Evolutionary conservation across 2,113 vertebrate species (phyloP).

Genomic region (Smithornis capensis): DNA sequence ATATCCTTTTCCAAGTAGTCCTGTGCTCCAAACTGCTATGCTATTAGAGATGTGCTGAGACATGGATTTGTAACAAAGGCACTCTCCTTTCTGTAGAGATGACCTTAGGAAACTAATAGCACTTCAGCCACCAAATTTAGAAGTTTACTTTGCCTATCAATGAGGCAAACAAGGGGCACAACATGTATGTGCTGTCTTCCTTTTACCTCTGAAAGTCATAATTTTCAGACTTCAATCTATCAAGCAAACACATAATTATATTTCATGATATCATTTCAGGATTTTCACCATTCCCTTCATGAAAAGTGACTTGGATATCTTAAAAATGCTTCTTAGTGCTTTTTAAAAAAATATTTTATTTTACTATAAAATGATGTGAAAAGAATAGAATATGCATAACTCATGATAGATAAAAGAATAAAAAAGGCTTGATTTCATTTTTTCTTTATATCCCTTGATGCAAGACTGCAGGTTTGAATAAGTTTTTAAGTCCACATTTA

Average conservation of each 20-base stretch:
- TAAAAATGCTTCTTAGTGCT: not conserved
- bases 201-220: not conserved
- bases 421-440: not conserved
- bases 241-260: not conserved
- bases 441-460: not conserved
- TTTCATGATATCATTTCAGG: not conserved
- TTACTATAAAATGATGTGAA: not conserved
- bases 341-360: not conserved
- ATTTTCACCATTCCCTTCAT: not conserved
- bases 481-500: not conserved
- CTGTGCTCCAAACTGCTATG: not conserved
- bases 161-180: not conserved
- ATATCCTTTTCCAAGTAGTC: not conserved
- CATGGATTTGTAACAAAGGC: not conserved
- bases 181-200: not conserved
- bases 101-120: not conserved
- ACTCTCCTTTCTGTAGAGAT: not conserved
- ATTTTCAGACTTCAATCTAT: not conserved
- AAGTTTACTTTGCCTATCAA: not conserved
- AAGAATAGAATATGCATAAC: not conserved
- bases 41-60: fast-evolving
- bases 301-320: not conserved
- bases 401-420: not conserved
- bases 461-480: not conserved
- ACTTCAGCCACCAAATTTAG: not conserved